Base-by-base conservation (phyloP, 2,888 invertebrate genomes). In the Caenorhabditis macrosperma region DNA sequence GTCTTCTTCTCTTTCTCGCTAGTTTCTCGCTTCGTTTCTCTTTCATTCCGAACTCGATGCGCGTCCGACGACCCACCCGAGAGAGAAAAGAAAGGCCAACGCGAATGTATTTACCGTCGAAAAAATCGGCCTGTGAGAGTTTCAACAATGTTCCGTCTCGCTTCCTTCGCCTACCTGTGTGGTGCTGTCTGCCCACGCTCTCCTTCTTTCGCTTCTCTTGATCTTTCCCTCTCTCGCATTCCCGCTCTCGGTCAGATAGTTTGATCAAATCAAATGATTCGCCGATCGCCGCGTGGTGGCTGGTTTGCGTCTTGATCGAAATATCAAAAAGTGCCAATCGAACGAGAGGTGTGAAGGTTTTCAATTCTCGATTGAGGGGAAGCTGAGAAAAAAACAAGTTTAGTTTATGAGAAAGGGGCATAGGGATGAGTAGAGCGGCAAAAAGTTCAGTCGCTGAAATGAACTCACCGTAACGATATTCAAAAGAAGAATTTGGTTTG, bases 261-360 rank as follows among this genome's bases (percentile, higher is more conserved):
- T 71, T 71, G 61, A 71, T 71, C 71, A 55, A 63, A 55, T 63
- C 52, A 71, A 61, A 63, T 24, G 69, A 60, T 61, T 61, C 33
- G 28, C 44, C 35, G 24, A 0, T 17, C 24, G 17, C 33, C 64
- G 38, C 38, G 52, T 35, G 35, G 55, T 24, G 44, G 24, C 26
- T n/a, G 22, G 28, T 35, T 17, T 44, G 35, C 54, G 63, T 55
- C 46, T 55, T 71, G 71, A 71, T 71, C 71, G 61, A 71, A 63
- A 63, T 54, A 71, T 63, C 71, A 71, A 63, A 71, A 71, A 63
- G 71, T 71, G 61, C 61, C 68, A 41, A 54, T 41, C n/a, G 46
- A 55, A 28, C n/a, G 33, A 54, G 54, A 66, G 50, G 63, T 50
- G 33, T 48, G 50, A 64, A 64, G 63, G 54, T 61, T 20, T n/a